Percentiles rank a stretch among this genome's conserved stretches.
These are phyloP conservation scores for Cololabis saira DNA, from an alignment of 2,113 vertebrate genomes.

Conservation along the genomic window DNA sequence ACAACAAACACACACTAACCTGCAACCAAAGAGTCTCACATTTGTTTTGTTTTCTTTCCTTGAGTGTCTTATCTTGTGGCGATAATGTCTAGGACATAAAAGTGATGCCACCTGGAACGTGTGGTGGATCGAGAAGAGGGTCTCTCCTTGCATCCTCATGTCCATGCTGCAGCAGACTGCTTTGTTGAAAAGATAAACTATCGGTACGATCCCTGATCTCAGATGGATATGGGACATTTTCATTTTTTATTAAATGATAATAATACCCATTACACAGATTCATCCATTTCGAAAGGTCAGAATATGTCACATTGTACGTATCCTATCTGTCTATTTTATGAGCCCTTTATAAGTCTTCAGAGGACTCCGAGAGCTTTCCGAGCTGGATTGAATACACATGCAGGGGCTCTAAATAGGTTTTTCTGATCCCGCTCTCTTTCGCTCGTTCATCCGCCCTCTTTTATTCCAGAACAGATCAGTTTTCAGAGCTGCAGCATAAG, in stretches of 20 bases:
- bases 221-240: not conserved
- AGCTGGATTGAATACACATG: conserved; percentile 22
- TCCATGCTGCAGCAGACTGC: too few relatives aligned
- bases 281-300: not conserved
- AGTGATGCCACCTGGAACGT: too few relatives aligned
- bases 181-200: too few relatives aligned
- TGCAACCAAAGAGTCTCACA: too few relatives aligned
- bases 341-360: conserved; percentile 2
- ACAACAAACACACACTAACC: too few relatives aligned
- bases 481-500: conserved; percentile 14
- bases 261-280: not conserved
- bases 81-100: too few relatives aligned
- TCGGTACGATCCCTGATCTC: too few relatives aligned
- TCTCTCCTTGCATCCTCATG: too few relatives aligned
- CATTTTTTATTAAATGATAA: not conserved
- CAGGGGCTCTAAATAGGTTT: conserved; percentile 8
- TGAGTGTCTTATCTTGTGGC: too few relatives aligned
- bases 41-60: too few relatives aligned
- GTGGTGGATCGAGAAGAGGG: too few relatives aligned
- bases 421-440: conserved; percentile 12
- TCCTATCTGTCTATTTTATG: conserved; percentile 18
- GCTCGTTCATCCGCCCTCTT: conserved; percentile 7
- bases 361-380: conserved; percentile 4
- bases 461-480: conserved; percentile 18
- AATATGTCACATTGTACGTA: not conserved